These are phyloP conservation scores for Nilaparvata lugens DNA, from an alignment of 1,140 invertebrate genomes.

Conservation along the genomic window DNA sequence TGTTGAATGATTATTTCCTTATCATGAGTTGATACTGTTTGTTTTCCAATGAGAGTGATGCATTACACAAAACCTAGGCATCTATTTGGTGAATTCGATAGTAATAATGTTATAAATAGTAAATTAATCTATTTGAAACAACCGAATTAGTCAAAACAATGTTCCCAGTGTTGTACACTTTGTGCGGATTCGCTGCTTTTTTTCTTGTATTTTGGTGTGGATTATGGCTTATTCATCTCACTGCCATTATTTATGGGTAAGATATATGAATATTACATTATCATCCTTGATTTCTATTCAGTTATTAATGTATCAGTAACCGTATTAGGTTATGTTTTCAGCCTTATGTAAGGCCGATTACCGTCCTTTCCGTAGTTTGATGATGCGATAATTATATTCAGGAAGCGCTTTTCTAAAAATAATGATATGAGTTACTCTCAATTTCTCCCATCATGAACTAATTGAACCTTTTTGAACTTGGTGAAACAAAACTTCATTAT, in stretches of 20 bases:
- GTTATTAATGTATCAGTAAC: background rate
- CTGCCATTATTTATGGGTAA: conserved; percentile 49
- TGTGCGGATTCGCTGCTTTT: conserved; percentile 53
- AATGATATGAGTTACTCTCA: background rate
- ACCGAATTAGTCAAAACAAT: conserved; percentile 12
- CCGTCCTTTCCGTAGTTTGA: background rate
- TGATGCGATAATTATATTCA: background rate
- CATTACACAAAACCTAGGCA: background rate
- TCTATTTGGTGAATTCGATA: background rate
- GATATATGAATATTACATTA: conserved; percentile 12
- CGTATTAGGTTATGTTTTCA: background rate
- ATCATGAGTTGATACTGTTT: no score
- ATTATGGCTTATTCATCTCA: conserved; percentile 53
- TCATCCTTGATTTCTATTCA: background rate
- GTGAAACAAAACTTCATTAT: no score
- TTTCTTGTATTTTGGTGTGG: conserved; percentile 55
- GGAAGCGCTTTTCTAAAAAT: background rate
- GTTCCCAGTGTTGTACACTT: conserved; percentile 29
- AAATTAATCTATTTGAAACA: background rate
- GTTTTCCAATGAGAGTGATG: background rate
- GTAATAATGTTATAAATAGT: background rate
- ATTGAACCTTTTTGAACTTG: background rate
- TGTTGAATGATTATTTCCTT: no score
- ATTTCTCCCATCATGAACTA: background rate
- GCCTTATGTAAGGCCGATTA: background rate